Evolutionary conservation across 2,113 vertebrate genomes (phyloP).

Genomic region (Python bivittatus): DNA sequence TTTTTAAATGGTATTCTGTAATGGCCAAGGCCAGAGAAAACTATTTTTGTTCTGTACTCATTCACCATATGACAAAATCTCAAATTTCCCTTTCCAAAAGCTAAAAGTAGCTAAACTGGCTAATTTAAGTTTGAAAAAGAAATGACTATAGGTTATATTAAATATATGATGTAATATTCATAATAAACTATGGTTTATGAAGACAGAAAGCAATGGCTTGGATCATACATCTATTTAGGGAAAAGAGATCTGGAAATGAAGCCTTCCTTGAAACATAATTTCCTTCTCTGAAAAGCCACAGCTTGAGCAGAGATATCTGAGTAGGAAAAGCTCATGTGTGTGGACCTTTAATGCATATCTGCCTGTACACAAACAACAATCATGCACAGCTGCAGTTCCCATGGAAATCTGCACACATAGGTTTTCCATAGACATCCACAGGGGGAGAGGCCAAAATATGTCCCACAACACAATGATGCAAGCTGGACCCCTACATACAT

Average conservation of each 20-base stretch:
- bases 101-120: background rate
- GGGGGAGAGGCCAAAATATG: too few species aligned
- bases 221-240: too few species aligned
- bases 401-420: background rate
- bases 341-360: too few species aligned
- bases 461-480: too few species aligned
- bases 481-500: too few species aligned
- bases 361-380: background rate
- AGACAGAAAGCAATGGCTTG: background rate
- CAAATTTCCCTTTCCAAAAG: conserved; percentile 25
- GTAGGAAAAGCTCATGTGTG: too few species aligned
- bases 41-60: background rate
- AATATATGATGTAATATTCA: background rate
- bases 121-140: background rate
- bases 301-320: too few species aligned
- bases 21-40: conserved; percentile 41
- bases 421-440: background rate
- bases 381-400: background rate
- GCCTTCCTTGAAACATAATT: too few species aligned
- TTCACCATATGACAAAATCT: conserved; percentile 6
- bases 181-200: background rate
- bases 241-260: too few species aligned
- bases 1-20: conserved; percentile 35
- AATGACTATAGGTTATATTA: background rate
- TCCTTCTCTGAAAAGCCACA: too few species aligned